These are phyloP conservation scores for Odontocolon sp. DNA, from an alignment of 2,888 invertebrate genomes.

Conservation along the genomic window DNA sequence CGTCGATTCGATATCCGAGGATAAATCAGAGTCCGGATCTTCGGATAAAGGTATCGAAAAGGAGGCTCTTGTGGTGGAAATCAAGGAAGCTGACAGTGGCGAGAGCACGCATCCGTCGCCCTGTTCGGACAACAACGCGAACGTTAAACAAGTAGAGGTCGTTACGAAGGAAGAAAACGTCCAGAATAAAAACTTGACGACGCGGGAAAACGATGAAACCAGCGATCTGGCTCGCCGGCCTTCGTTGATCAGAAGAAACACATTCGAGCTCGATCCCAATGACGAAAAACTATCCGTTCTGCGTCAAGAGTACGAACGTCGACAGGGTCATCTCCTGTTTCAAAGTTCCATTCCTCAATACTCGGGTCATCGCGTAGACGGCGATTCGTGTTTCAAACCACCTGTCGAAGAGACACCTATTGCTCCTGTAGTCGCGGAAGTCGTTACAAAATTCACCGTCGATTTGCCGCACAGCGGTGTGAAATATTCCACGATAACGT, in stretches of 20 bases:
- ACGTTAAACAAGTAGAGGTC: slow-evolving; percentile 50
- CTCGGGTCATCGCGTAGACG: slow-evolving; percentile 82
- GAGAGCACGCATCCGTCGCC: slow-evolving; percentile 79
- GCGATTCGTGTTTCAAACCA: slow-evolving; percentile 70
- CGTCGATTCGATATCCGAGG: slow-evolving; percentile 67
- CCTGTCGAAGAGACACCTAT: slow-evolving; percentile 24
- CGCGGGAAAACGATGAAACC: slow-evolving; percentile 32
- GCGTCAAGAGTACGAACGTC: slow-evolving; percentile 83
- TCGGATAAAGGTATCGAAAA: slow-evolving; percentile 69
- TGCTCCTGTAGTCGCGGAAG: slow-evolving; percentile 11
- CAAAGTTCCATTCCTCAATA: slow-evolving; percentile 85
- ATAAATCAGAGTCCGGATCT: slow-evolving; percentile 60
- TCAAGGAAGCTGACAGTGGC: slow-evolving; percentile 79
- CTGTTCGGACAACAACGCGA: slow-evolving; percentile 75
- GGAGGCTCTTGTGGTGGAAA: slow-evolving; percentile 77
- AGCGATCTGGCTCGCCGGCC: slow-evolving; percentile 64
- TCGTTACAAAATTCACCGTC: slow-evolving; percentile 9
- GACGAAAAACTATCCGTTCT: slow-evolving; percentile 79
- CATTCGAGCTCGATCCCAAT: slow-evolving; percentile 81
- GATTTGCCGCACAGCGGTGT: slow-evolving; percentile 15
- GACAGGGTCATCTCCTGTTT: slow-evolving; percentile 84
- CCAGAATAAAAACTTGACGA: slow-evolving; percentile 57
- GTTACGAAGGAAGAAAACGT: slow-evolving; percentile 39
- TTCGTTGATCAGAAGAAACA: slow-evolving; percentile 79
- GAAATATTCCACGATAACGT: slow-evolving; percentile 48